Base-by-base conservation (phyloP, 2,113 vertebrate species). In the Benitochromis conjunctus region DNA sequence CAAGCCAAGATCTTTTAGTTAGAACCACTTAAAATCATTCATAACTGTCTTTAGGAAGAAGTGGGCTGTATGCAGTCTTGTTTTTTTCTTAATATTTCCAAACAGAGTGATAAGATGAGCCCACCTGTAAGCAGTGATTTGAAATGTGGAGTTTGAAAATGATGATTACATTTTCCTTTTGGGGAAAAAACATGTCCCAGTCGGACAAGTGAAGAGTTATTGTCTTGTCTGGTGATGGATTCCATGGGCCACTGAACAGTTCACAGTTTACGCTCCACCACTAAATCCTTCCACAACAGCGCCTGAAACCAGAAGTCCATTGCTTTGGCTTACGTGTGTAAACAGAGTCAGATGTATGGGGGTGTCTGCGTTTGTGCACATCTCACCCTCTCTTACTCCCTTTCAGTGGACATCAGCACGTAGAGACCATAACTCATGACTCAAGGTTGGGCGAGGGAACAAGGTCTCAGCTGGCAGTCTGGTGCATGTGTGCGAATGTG, bases 221-320 rank as follows among this genome's bases (percentile, higher is more conserved):
- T 79, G 76, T 89, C 66, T 66, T 4, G 6, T 86, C 84, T 71
- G 9, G 53, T 82, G 84, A 88, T 81, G 66, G 85, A 88, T 90
- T 88, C 89, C 76, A 82, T 78, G 16, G 71, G 36, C 36, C 82
- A 76, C 84, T 86, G 82, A 71, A 62, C 79, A 79, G 74, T 94
- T 94, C 92, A 90, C 79, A 86, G 89, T 91, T 89, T 86, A 90
- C 56, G 86, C 91, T 89, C 81, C 56, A 79, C 55, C 57, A 76
- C 84, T 91, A 88, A 93, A 91, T 81, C 79, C 88, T 84, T 85
- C 29, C 79, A 92, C 24, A 92, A 93, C 88, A 84, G 66, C 16
- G 79, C 57, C 89, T 89, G 85, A 91, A 93, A 93, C 85, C 86
- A 94, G 91, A 90, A 85, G 77, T 89, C 84, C 54, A 19, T 82